A percentile compares a stretch with the other conserved stretches of the same genome.
phyloP scores from a whole-genome alignment of 1,140 invertebrate genomes.

The Pachypeltis micranthus region DNA sequence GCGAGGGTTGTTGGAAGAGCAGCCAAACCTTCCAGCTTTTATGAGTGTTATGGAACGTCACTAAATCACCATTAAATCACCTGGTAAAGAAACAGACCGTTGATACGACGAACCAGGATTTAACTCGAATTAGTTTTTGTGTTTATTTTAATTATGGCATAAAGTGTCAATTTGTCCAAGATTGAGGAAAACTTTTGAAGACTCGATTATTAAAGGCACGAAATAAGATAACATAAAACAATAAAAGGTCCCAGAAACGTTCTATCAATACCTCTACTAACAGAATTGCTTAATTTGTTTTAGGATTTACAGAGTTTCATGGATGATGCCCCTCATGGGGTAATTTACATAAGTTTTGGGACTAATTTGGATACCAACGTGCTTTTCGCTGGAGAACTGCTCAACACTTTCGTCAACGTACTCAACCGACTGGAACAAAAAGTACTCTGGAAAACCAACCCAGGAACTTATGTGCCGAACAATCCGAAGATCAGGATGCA shows the following conservation, averaged over 20 bases:
- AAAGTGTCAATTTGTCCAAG: conserved; percentile 3
- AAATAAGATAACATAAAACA: background rate
- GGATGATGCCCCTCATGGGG: conserved; percentile 32
- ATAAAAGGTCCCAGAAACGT: conserved; percentile 1
- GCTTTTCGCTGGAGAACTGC: conserved; percentile 19
- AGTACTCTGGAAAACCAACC: conserved; percentile 50
- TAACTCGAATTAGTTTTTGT: background rate
- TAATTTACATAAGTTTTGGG: conserved; percentile 36
- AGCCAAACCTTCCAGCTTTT: background rate
- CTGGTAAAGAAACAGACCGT: background rate
- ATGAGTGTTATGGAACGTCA: too few species aligned
- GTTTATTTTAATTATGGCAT: background rate
- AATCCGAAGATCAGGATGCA: conserved; percentile 46
- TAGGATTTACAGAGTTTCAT: conserved; percentile 28
- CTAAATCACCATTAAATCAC: background rate
- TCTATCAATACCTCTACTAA: background rate
- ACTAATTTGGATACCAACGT: conserved; percentile 27
- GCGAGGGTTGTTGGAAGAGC: background rate
- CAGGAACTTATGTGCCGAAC: conserved; percentile 35
- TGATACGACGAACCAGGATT: background rate
- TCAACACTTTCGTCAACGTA: conserved; percentile 32
- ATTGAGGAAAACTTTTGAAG: background rate
- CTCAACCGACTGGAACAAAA: conserved; percentile 45
- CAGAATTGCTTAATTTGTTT: conserved; percentile 1
- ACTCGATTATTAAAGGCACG: background rate